Conservation (phyloP, 2,797 vertebrate genomes). For the Gobio occitaniae region DNA sequence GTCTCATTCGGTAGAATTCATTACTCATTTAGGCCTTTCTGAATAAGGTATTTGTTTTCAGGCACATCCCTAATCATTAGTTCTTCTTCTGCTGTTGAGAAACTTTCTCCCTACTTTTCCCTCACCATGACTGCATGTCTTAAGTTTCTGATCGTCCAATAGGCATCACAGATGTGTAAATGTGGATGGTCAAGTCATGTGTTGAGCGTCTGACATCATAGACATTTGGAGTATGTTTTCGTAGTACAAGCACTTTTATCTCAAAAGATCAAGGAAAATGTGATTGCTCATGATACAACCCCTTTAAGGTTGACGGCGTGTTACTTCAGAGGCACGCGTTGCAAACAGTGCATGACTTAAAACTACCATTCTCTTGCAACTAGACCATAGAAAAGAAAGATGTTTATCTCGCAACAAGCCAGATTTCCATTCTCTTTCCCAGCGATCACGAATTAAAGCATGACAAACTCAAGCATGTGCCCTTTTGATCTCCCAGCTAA, state of each 20-base stretch:
- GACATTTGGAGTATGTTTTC: not conserved
- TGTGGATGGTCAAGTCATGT: not conserved
- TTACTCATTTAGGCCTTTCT: not conserved
- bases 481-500: not conserved
- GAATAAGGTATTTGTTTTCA: not conserved
- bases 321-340: constrained; percentile 11
- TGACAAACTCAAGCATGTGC: not conserved
- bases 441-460: not conserved
- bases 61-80: not conserved
- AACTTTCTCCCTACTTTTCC: not conserved
- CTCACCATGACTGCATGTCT: not conserved
- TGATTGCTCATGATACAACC: constrained; percentile 15
- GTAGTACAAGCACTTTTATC: not conserved
- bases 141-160: not conserved
- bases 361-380: constrained; percentile 20
- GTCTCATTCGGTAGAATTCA: not conserved
- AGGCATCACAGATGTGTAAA: not conserved
- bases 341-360: constrained; percentile 34
- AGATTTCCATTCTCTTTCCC: not conserved
- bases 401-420: constrained; percentile 15
- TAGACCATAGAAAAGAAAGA: constrained; percentile 23
- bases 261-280: constrained; percentile 11
- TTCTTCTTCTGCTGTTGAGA: not conserved
- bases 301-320: constrained; percentile 19
- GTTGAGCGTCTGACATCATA: not conserved